Evolutionary conservation across 2,888 invertebrate species (phyloP).

Genomic region (Dasysyrphus tricinctus): DNA sequence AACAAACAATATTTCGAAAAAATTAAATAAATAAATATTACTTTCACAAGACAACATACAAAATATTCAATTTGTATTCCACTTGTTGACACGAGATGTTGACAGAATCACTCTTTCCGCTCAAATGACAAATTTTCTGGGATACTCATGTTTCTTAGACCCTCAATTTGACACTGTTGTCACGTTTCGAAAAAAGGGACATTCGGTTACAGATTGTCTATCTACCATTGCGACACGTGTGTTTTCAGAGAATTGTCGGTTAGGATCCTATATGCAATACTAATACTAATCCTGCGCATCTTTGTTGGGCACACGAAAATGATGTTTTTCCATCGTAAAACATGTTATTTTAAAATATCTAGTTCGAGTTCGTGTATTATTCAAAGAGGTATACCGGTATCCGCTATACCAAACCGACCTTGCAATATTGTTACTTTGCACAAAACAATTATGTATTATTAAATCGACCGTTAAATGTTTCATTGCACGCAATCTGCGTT

Average conservation of each 20-base stretch:
- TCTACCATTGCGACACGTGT: constrained; percentile 47
- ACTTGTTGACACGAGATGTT: constrained; percentile 52
- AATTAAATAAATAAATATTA: constrained; percentile 17
- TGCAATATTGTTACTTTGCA: constrained; percentile 10
- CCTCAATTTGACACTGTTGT: constrained; percentile 24
- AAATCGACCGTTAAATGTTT: constrained; percentile 33
- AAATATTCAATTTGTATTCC: constrained; percentile 4
- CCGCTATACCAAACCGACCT: constrained; percentile 12
- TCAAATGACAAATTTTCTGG: constrained; percentile 45
- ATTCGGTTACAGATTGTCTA: constrained; percentile 25
- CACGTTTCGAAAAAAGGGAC: constrained; percentile 29
- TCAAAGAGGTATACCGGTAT: constrained; percentile 11
- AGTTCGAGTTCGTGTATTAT: constrained; percentile 24
- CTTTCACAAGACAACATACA: background rate
- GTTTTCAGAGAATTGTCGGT: constrained; percentile 18
- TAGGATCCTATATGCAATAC: constrained; percentile 6
- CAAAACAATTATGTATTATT: constrained; percentile 16
- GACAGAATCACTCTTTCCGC: constrained; percentile 26
- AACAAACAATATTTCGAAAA: background rate
- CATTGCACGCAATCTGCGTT: constrained; percentile 26
- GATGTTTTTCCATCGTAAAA: constrained; percentile 25
- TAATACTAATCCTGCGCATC: constrained; percentile 19
- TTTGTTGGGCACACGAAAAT: constrained; percentile 62
- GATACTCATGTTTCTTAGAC: constrained; percentile 33
- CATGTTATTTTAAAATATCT: constrained; percentile 9